Percentiles rank a stretch among this genome's conserved stretches.
Evolutionary conservation across 2,888 invertebrate genomes (phyloP).

Genomic region (Allacma fusca): DNA sequence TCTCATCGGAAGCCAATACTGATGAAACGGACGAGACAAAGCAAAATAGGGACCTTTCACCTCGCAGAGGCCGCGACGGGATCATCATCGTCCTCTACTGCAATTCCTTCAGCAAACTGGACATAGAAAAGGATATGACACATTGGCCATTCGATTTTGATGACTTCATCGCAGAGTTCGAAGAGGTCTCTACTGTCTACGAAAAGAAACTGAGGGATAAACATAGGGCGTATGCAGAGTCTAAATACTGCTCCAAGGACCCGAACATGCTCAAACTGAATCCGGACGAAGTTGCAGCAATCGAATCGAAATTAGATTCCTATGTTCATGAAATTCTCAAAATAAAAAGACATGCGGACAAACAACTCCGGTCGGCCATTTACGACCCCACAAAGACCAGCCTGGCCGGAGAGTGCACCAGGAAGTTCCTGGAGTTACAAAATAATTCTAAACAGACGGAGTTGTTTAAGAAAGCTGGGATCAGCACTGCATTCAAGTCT

Average conservation of each 20-base stretch:
- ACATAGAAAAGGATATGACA: slow-evolving; percentile 50
- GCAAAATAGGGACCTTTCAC: too few relatives aligned
- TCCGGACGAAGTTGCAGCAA: slow-evolving; percentile 44
- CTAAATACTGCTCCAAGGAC: slow-evolving; percentile 36
- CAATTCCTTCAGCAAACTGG: slow-evolving; percentile 54
- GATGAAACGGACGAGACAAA: not conserved
- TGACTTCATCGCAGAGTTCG: slow-evolving; percentile 54
- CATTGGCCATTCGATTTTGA: slow-evolving; percentile 57
- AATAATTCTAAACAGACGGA: slow-evolving; percentile 16
- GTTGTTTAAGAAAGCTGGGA: slow-evolving; percentile 24
- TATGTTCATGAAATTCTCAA: slow-evolving; percentile 51
- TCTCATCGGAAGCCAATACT: not conserved
- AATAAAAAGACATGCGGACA: slow-evolving; percentile 46
- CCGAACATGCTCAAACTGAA: slow-evolving; percentile 38
- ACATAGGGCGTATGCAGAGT: slow-evolving; percentile 35
- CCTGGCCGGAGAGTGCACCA: slow-evolving; percentile 21
- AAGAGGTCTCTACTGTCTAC: slow-evolving; percentile 47
- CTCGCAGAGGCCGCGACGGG: slow-evolving; percentile 46
- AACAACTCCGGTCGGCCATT: slow-evolving; percentile 23
- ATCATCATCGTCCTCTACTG: slow-evolving; percentile 55
- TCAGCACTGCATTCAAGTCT: slow-evolving; percentile 44
- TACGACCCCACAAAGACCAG: slow-evolving; percentile 35
- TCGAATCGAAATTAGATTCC: slow-evolving; percentile 49
- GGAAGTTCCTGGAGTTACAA: slow-evolving; percentile 24
- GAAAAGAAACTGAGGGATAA: slow-evolving; percentile 44